Percentiles rank a stretch among this genome's conserved stretches.
These are phyloP conservation scores for Pseudomyrmex dendroicus DNA, from an alignment of 1,140 invertebrate genomes.

Conservation along the genomic window DNA sequence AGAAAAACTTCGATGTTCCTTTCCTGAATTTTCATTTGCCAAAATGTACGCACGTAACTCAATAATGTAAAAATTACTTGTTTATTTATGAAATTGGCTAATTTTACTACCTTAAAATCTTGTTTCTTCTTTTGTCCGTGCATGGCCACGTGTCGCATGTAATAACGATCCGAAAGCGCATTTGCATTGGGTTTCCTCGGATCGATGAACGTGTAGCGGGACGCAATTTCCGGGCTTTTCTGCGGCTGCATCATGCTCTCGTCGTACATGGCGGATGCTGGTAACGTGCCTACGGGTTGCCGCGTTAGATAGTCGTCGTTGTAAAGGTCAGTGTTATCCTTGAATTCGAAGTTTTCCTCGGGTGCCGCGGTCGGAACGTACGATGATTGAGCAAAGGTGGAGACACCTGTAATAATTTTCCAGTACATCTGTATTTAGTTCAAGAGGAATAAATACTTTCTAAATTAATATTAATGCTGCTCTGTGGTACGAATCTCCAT, in stretches of 20 bases:
- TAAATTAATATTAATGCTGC: slow-evolving; percentile 33
- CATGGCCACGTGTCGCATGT: slow-evolving; percentile 78
- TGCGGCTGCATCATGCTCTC: slow-evolving; percentile 80
- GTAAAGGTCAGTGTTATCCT: slow-evolving; percentile 84
- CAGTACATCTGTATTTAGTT: neutral
- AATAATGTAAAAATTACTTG: too few species aligned
- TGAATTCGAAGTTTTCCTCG: slow-evolving; percentile 89
- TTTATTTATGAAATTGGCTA: too few species aligned
- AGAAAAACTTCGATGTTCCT: neutral
- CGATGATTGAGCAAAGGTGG: slow-evolving; percentile 84
- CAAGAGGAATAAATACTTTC: slow-evolving; percentile 5
- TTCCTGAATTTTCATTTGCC: too few species aligned
- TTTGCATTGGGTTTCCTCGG: slow-evolving; percentile 77
- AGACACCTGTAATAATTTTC: slow-evolving; percentile 82
- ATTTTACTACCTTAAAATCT: slow-evolving; percentile 83
- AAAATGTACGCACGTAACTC: too few species aligned
- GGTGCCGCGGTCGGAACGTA: slow-evolving; percentile 79
- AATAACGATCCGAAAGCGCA: slow-evolving; percentile 80
- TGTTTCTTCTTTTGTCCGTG: slow-evolving; percentile 82
- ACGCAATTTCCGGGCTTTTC: slow-evolving; percentile 80
- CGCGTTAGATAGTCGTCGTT: slow-evolving; percentile 81
- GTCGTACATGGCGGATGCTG: slow-evolving; percentile 83
- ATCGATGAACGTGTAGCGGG: slow-evolving; percentile 79
- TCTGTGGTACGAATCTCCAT: neutral
- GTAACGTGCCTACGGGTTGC: slow-evolving; percentile 82